These are phyloP conservation scores for Chrysodeixis includens DNA, from an alignment of 2,888 invertebrate species.

Conservation along the genomic window DNA sequence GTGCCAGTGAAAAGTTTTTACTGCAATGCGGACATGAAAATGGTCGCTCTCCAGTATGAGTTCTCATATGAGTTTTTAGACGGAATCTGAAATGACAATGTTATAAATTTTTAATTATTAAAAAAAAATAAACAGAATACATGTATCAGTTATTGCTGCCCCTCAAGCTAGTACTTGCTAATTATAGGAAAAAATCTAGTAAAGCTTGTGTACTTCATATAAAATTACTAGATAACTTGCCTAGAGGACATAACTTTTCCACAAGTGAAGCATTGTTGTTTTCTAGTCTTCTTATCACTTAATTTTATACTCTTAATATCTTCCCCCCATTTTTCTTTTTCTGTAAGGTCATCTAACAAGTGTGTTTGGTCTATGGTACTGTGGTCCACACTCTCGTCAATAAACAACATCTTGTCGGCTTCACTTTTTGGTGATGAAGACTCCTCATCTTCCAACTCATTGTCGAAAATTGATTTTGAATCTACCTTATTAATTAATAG, in stretches of 20 bases:
- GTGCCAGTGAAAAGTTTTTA: conserved; percentile 80
- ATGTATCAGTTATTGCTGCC: too few species aligned
- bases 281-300: conserved; percentile 58
- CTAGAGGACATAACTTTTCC: conserved; percentile 87
- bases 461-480: conserved; percentile 27
- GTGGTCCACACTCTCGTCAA: conserved; percentile 55
- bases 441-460: conserved; percentile 40
- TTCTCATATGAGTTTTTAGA: conserved; percentile 82
- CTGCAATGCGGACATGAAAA: conserved; percentile 79
- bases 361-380: conserved; percentile 28
- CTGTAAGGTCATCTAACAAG: conserved; percentile 33
- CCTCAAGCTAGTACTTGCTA: too few species aligned
- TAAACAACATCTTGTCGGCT: conserved; percentile 50
- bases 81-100: conserved; percentile 72
- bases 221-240: too few species aligned
- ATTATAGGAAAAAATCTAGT: too few species aligned
- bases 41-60: conserved; percentile 80
- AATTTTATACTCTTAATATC: conserved; percentile 31
- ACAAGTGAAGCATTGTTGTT: conserved; percentile 85
- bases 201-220: too few species aligned
- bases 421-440: conserved; percentile 59
- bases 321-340: conserved; percentile 26
- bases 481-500: conserved; percentile 47
- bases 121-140: too few species aligned
- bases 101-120: neutral